Evolutionary conservation across 2,113 vertebrate species (phyloP), one percentile per base, ranked within the genome.

Genomic region (Urocynchramus pylzowi): DNA sequence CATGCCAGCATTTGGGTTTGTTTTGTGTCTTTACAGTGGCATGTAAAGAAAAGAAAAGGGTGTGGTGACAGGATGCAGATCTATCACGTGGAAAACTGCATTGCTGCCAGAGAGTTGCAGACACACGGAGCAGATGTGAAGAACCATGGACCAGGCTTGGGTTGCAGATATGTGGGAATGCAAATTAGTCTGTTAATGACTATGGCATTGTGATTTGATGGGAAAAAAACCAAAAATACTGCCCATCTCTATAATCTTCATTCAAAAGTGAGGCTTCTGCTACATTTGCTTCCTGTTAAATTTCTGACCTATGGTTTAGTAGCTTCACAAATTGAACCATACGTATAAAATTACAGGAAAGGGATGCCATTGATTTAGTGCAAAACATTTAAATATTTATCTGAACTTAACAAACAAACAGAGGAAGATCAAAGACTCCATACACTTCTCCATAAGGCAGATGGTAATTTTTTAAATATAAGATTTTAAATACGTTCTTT

Each of bases 391-490:
- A 53, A 74, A 92, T 80, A 76, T 81, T 94, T 89, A 76, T 93
- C 90, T 90, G 84, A 96, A 97, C 79, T 80, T 53, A 96, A 93
- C 78, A 89, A 94, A 89, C 63, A 82, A 77, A 87, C 92, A 93
- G 71, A 97, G 87, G 90, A 96, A 97, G 94, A 95, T 93, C 76
- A 93, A 93, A 87, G 75, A 87, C 94, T 97, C 92, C 89, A 30
- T 86, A 97, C 53, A 77, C 82, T 90, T 96, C 89, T 97, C 97
- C 97, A 91, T 98, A 98, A 98, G 98, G 98, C 98, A 98, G 97
- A 96, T 95, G 97, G 98, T 97, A 45, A 44, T 84, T 96, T 93
- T 93, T 95, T 71, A 95, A 95, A 97, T 97, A 97, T 54, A 97
- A 97, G 95, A 94, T 97, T 91, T 94, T 97, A 96, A 98, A 97